Evolutionary conservation across 1,140 invertebrate genomes (phyloP), one percentile per base, ranked within the genome.

Genomic region (Heliconius hewitsoni): DNA sequence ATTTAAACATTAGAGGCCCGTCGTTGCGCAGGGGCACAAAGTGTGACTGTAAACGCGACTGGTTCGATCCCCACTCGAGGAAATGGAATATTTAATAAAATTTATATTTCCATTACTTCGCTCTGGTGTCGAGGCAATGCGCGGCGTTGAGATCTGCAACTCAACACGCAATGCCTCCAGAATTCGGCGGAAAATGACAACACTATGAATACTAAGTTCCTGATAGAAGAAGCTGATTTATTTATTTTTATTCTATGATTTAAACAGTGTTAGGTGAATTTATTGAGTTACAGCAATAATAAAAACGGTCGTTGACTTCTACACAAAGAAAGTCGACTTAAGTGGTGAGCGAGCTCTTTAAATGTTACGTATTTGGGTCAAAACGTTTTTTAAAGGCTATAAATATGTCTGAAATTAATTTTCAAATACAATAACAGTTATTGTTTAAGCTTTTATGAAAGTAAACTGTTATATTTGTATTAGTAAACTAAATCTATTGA

Each of bases 271-370:
- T 72, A 4, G 71, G 16, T 72, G 37, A 42, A 42, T 72, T 72
- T 72, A 72, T 72, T 72, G 71, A 42, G 60, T 66, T 66, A 30
- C 60, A 66, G 60, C 4, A 30, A 66, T 66, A 30, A 72, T 72
- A 37, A 37, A 72, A 72, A 72, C 71, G 71, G 37, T 72, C 71
- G 30, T 72, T 72, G 71, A 72, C 71, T 72, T 72, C 8, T 42
- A 72, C 30, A 72, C 71, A 72, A 72, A 72, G 71, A 72, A 72
- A 72, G 37, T 72, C 37, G 60, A 66, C 60, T 66, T 66, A 30
- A 66, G 27, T 66, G 23, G 60, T 66, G 60, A 27, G 11, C 60
- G 60, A 66, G 60, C 60, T 30, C 4, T 66, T 66, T 27, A 66
- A 66, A 16, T 66, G 0, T 30, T 66, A 18, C 60, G 60, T 42